phyloP scores from a whole-genome alignment of 2,797 vertebrate genomes.

The Paguma larvata region DNA sequence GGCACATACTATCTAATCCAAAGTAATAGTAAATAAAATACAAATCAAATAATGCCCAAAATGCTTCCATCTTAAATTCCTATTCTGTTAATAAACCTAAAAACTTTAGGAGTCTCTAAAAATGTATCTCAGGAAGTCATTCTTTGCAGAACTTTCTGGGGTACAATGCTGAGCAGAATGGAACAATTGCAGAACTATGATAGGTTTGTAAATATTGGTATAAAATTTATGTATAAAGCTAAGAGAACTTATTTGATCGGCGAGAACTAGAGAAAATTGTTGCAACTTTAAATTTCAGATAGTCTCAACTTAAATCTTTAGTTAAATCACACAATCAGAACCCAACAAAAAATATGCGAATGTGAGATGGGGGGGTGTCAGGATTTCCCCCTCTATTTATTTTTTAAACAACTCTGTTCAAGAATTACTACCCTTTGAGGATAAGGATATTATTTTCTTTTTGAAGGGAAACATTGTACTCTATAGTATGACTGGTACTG shows the following conservation, averaged over 20 bases:
- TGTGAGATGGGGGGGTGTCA: not conserved
- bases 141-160: slow-evolving; percentile 33
- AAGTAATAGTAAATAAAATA: slow-evolving; percentile 42
- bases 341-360: slow-evolving; percentile 30
- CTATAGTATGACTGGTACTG: slow-evolving; percentile 73
- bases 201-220: slow-evolving; percentile 38
- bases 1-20: not conserved
- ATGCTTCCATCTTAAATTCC: not conserved
- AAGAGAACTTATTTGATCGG: slow-evolving; percentile 46
- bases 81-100: slow-evolving; percentile 1
- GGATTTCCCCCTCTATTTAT: slow-evolving; percentile 34
- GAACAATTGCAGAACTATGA: slow-evolving; percentile 24
- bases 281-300: slow-evolving; percentile 55
- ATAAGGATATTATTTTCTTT: slow-evolving; percentile 71
- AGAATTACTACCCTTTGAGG: slow-evolving; percentile 71
- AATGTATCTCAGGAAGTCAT: slow-evolving; percentile 30
- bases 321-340: slow-evolving; percentile 32
- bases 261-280: slow-evolving; percentile 1
- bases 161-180: not conserved
- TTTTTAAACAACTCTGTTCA: slow-evolving; percentile 39
- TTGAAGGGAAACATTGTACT: slow-evolving; percentile 70
- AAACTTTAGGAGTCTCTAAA: slow-evolving; percentile 14
- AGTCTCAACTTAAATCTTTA: not conserved
- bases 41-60: slow-evolving; percentile 7
- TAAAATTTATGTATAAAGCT: not conserved